phyloP scores from a whole-genome alignment of 2,888 invertebrate species.

The Orthosia gracilis region DNA sequence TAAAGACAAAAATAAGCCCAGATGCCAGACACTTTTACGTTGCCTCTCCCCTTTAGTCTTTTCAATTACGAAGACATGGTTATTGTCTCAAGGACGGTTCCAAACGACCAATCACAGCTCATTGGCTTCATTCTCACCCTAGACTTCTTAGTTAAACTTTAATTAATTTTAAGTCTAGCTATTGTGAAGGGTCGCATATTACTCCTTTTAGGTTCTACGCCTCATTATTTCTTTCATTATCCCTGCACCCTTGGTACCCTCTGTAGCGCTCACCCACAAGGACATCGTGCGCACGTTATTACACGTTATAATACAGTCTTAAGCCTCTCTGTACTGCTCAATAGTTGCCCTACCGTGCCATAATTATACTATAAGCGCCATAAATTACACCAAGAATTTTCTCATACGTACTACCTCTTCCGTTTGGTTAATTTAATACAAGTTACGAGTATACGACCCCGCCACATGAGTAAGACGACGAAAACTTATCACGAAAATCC shows the following conservation, averaged over 20 bases:
- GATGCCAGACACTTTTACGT: constrained; percentile 4
- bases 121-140: constrained; percentile 48
- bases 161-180: constrained; percentile 70
- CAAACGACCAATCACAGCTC: constrained; percentile 58
- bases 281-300: constrained; percentile 64
- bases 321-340: constrained; percentile 63
- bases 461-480: constrained; percentile 31
- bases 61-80: constrained; percentile 28
- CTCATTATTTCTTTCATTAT: constrained; percentile 73
- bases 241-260: constrained; percentile 48
- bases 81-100: constrained; percentile 45
- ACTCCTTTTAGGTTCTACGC: constrained; percentile 62
- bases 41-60: constrained; percentile 3
- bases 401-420: constrained; percentile 66
- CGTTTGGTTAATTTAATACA: constrained; percentile 62
- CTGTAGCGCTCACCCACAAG: constrained; percentile 40
- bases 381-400: constrained; percentile 72
- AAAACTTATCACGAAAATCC: constrained; percentile 58
- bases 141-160: constrained; percentile 64
- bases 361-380: constrained; percentile 66
- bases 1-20: background rate
- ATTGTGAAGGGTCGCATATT: constrained; percentile 68
- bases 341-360: constrained; percentile 62
- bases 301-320: constrained; percentile 64
- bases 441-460: constrained; percentile 53